Base-by-base conservation (phyloP, 2,113 vertebrate species). In the Epinephelus fuscoguttatus region DNA sequence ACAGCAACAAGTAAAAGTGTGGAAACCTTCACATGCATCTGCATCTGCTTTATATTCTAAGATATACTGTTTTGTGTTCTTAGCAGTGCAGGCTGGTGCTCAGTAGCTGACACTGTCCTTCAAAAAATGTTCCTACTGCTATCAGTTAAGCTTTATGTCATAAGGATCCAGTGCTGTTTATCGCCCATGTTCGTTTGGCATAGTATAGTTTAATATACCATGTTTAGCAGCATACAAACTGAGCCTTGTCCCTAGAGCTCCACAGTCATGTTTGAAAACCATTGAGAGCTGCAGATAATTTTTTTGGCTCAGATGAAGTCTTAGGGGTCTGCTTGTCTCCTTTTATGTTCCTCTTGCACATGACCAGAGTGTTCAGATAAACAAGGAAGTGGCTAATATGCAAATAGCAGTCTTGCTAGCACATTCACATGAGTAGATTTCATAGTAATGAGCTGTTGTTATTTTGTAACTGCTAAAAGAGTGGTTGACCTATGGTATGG, bases 401-500 rank as follows among this genome's bases (percentile, higher is more conserved):
- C 13, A 15, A 37, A 2, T 18, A 3, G 1, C 18, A 6, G 30
- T 52, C 33, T 9, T 5, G 19, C 8, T 19, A 19, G 14, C 33
- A n/a, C 45, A 12, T 25, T 25, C 37, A 12, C n/a, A 50, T 13
- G 1, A 6, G 14, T 13, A 19, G 60, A n/a, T 23, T 2, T 50
- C 9, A 2, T 49, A 7, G 18, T 10, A 27, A 6, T 64, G 30
- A 59, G 37, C 13, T 61, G 61, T 56, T 4, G 1, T 66, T 15
- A 40, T 75, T 23, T 19, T 70, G 14, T 55, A 21, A 67, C 8
- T 40, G 61, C 3, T 68, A 18, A 47, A 21, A 52, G n/a, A 49
- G 21, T 52, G 57, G 21, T 60, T 76, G n/a, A 81, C 52, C 33
- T 50, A 13, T 62, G 23, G 63, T 61, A 13, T 66, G 37, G 15